These are phyloP conservation scores for Clepsis dumicolana DNA, from an alignment of 2,888 invertebrate species.

Conservation along the genomic window DNA sequence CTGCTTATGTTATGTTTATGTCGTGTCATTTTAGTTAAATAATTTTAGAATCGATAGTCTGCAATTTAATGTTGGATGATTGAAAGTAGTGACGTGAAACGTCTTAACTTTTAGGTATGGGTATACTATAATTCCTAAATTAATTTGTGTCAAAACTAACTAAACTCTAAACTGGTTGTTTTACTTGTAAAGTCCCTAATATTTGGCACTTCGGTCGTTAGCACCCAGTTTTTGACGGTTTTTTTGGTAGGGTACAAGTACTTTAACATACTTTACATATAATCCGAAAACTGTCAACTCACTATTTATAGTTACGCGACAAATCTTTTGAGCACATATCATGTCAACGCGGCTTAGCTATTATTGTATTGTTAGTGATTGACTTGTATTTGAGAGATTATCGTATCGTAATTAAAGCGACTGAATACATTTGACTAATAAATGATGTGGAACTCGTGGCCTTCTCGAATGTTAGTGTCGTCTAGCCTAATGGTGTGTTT, in stretches of 20 bases:
- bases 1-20: neutral
- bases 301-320: neutral
- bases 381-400: constrained; percentile 11
- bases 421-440: constrained; percentile 12
- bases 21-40: neutral
- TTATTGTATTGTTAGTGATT: constrained; percentile 12
- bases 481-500: constrained; percentile 38
- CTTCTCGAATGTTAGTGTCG: constrained; percentile 35
- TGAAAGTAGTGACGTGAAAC: neutral
- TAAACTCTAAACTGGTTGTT: no score
- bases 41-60: neutral
- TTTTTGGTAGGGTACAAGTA: no score
- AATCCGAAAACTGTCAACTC: no score
- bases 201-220: neutral
- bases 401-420: constrained; percentile 2
- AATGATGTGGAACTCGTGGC: constrained; percentile 30
- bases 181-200: neutral
- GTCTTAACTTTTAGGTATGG: neutral
- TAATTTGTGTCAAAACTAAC: no score
- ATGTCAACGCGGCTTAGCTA: neutral
- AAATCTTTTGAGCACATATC: neutral
- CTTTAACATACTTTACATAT: no score
- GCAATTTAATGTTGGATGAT: neutral
- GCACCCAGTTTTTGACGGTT: neutral
- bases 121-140: no score